A percentile compares a stretch with the other conserved stretches of the same genome.
These are phyloP conservation scores for Physella acuta DNA, from an alignment of 1,140 invertebrate species.

Conservation along the genomic window DNA sequence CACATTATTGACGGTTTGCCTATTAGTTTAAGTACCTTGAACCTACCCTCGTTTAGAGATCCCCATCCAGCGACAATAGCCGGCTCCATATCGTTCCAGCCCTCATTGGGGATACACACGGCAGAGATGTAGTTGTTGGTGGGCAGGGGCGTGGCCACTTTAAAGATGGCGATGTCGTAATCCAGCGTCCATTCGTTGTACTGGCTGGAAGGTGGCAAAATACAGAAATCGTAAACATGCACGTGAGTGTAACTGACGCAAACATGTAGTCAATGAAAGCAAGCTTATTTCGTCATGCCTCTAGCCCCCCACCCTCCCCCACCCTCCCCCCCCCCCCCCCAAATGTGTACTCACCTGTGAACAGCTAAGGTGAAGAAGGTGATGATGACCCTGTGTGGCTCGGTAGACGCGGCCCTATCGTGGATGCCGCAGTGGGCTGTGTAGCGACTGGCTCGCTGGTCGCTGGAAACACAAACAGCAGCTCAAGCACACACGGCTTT, in stretches of 20 bases:
- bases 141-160: constrained; percentile 1
- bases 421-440: constrained; percentile 17
- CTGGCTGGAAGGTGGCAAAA: neutral
- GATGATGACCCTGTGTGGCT: neutral
- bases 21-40: too few relatives aligned
- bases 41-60: constrained; percentile 8
- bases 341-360: neutral
- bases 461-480: constrained; percentile 8
- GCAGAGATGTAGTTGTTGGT: constrained; percentile 15
- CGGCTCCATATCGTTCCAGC: neutral
- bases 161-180: constrained; percentile 22
- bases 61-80: constrained; percentile 24
- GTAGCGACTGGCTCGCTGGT: neutral
- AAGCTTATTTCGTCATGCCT: too few relatives aligned
- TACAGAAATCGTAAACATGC: too few relatives aligned
- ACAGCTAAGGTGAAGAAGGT: neutral
- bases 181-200: constrained; percentile 16
- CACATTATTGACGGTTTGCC: too few relatives aligned
- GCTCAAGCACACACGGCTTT: too few relatives aligned
- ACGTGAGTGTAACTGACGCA: too few relatives aligned
- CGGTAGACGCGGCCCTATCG: neutral
- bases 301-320: too few relatives aligned
- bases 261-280: too few relatives aligned
- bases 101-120: constrained; percentile 13
- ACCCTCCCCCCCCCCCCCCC: too few relatives aligned